Base-by-base conservation (phyloP, 37 sponge, comb jelly and placozoan species). In the Halisarca cf. caerulea region DNA sequence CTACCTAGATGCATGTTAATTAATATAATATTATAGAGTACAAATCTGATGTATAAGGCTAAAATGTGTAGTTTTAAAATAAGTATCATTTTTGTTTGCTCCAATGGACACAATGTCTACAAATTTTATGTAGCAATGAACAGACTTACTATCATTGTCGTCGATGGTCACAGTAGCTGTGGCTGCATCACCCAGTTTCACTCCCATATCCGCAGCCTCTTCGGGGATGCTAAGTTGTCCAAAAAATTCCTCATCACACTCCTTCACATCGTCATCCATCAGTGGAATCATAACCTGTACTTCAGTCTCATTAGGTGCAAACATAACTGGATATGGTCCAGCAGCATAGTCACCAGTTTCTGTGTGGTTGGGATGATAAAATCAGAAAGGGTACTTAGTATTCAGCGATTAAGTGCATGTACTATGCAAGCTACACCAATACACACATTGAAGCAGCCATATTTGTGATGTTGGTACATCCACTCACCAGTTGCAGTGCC, bases 61-160 rank as follows among this genome's bases (percentile, higher is more conserved):
- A n/a, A n/a, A 74, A 39, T 74, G n/a, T n/a, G n/a, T n/a, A n/a
- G n/a, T n/a, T n/a, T n/a, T n/a, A n/a, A n/a, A n/a, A n/a, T n/a
- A n/a, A n/a, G n/a, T n/a, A n/a, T n/a, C n/a, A n/a, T n/a, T n/a
- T n/a, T n/a, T 17, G 36, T 64, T 5, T 32, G 4, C 15, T 17
- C 32, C 30, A 5, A n/a, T n/a, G n/a, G n/a, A n/a, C n/a, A n/a
- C n/a, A n/a, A n/a, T n/a, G n/a, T n/a, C n/a, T n/a, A n/a, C n/a
- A n/a, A n/a, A n/a, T n/a, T n/a, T 6, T 64, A 64, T 64, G 8
- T 32, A 64, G 17, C 30, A 64, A 6, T 18, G 51, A 14, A 47
- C 21, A 33, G 35, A 61, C 72, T 83, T 36, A 86, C 79, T 40
- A 41, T 86, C 80, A 79, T 61, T 28, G 47, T 86, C 86, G 4